Conservation (phyloP, 2,888 invertebrate genomes). For the Mesorhabditis spiculigera region DNA sequence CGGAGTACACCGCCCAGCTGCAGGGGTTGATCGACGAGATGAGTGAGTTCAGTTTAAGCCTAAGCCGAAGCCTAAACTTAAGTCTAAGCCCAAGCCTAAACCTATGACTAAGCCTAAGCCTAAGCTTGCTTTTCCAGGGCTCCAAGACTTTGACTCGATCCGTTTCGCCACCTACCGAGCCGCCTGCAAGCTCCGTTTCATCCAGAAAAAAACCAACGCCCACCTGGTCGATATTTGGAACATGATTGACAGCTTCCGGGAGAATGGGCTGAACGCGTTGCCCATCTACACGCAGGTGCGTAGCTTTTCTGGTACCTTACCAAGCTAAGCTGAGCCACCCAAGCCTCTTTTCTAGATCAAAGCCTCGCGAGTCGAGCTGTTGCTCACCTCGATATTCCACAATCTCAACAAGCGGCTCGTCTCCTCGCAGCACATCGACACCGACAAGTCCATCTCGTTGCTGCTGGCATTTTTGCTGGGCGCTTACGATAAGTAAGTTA, state of each 20-base stretch:
- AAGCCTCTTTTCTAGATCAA: constrained; percentile 59
- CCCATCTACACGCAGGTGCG: constrained; percentile 38
- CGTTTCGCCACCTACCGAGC: constrained; percentile 96
- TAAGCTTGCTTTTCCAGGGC: constrained; percentile 37
- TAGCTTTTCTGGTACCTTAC: too few species aligned
- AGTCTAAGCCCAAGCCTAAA: too few species aligned
- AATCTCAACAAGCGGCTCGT: constrained; percentile 88
- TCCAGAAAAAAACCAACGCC: constrained; percentile 93
- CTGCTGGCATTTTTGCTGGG: constrained; percentile 89
- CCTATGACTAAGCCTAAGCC: too few species aligned
- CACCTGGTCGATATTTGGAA: constrained; percentile 98
- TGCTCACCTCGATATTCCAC: constrained; percentile 81
- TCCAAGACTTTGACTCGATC: constrained; percentile 88
- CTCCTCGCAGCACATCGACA: constrained; percentile 86
- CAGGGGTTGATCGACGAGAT: constrained; percentile 55
- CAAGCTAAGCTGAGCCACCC: too few species aligned
- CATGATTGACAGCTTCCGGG: constrained; percentile 95
- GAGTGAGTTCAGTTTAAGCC: constrained; percentile 31
- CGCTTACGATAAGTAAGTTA: constrained; percentile 81
- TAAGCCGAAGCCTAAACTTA: too few species aligned
- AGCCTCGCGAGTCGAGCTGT: constrained; percentile 79
- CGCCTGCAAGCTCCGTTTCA: constrained; percentile 91
- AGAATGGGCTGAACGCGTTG: constrained; percentile 89
- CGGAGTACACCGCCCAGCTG: constrained; percentile 30
- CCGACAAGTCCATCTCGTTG: constrained; percentile 79